phyloP scores from a whole-genome alignment of 35 echinoderm and acorn worm genomes.

The Amphiura filiformis region DNA sequence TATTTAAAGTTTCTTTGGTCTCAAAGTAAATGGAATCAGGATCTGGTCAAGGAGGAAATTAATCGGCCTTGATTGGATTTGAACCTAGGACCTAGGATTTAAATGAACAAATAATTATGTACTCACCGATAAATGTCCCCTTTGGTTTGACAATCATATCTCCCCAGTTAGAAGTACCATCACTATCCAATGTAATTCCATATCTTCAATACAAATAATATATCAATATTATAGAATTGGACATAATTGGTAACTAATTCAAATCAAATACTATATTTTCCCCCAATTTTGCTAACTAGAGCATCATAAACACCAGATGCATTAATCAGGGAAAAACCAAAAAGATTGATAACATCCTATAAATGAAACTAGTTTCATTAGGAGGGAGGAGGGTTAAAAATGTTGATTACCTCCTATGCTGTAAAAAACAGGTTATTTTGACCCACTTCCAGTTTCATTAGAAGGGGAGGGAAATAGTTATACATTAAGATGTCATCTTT shows the following conservation, averaged over 20 bases:
- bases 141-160: constrained; percentile 5
- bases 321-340: too few relatives aligned
- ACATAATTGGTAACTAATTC: neutral
- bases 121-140: constrained; percentile 27
- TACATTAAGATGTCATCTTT: too few relatives aligned
- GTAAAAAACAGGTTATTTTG: too few relatives aligned
- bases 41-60: too few relatives aligned
- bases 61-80: neutral
- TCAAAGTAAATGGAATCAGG: too few relatives aligned
- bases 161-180: neutral
- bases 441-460: too few relatives aligned
- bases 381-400: neutral
- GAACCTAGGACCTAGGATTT: neutral
- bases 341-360: too few relatives aligned
- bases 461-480: too few relatives aligned
- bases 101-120: too few relatives aligned
- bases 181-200: neutral
- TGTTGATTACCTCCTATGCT: too few relatives aligned
- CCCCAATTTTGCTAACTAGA: neutral
- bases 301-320: neutral
- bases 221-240: neutral
- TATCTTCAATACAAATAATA: neutral
- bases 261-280: neutral
- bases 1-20: too few relatives aligned
- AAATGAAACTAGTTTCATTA: neutral